Conservation (phyloP, 1,140 invertebrate genomes). For the Eulimnadia texana region DNA sequence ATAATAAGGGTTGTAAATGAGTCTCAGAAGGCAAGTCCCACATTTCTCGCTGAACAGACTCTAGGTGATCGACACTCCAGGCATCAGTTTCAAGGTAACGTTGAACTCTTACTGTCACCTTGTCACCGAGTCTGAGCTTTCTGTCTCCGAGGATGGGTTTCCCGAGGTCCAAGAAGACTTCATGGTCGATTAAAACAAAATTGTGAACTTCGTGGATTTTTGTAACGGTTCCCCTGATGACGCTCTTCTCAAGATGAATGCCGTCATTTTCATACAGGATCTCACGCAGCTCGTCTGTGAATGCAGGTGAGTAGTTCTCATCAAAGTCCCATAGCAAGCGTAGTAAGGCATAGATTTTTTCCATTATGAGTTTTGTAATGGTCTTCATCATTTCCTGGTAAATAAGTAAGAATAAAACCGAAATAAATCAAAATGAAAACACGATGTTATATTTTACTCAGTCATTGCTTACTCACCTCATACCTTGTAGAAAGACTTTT, state of each 20-base stretch:
- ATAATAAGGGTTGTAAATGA: no score
- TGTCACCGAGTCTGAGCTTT: not conserved
- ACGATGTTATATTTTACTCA: no score
- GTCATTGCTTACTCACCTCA: no score
- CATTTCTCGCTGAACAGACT: not conserved
- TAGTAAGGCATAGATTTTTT: no score
- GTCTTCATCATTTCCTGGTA: no score
- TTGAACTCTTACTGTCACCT: not conserved
- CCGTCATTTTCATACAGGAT: slow-evolving; percentile 6
- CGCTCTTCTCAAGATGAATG: not conserved
- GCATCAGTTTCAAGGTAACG: not conserved
- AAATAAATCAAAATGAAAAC: no score
- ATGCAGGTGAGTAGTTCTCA: not conserved
- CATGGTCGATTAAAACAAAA: not conserved
- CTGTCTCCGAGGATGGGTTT: not conserved
- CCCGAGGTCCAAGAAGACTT: not conserved
- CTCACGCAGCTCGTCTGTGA: not conserved
- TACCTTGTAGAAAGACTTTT: no score
- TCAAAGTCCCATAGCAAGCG: no score
- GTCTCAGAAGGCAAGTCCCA: not conserved
- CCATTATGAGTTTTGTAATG: no score
- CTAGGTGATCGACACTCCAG: not conserved
- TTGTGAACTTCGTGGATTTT: not conserved
- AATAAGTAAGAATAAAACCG: no score
- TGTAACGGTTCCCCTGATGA: not conserved